Percentiles rank a stretch among this genome's conserved stretches.
phyloP scores from a whole-genome alignment of 1,140 invertebrate genomes.

The Chironomus tepperi region DNA sequence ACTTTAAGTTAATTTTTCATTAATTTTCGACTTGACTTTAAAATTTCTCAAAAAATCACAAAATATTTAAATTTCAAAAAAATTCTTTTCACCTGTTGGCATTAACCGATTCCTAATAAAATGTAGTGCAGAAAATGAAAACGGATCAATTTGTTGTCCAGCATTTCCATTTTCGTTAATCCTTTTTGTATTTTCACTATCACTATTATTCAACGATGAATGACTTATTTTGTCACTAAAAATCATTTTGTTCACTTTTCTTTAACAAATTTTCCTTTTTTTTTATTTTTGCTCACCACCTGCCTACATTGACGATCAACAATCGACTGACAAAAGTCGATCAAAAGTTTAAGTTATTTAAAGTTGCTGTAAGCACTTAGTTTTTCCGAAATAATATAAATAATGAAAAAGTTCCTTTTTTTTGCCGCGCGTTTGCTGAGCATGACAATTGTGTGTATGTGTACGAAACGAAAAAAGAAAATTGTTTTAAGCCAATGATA shows the following conservation, averaged over 20 bases:
- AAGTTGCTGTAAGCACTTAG: neutral
- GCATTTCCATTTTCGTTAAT: neutral
- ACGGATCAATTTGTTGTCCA: neutral
- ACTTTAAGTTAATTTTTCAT: too few species aligned
- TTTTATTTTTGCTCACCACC: neutral
- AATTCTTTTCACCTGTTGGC: neutral
- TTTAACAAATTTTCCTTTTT: too few species aligned
- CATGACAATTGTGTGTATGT: constrained; percentile 10
- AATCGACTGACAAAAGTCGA: constrained; percentile 16
- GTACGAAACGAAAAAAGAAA: neutral
- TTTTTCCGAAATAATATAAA: neutral
- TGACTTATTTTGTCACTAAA: constrained; percentile 10
- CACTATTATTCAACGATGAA: neutral
- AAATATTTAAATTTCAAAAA: too few species aligned
- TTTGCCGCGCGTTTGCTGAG: neutral
- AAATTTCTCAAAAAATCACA: neutral
- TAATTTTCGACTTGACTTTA: neutral
- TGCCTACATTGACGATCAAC: neutral
- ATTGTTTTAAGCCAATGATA: neutral
- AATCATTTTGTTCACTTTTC: neutral
- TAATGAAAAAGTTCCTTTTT: neutral
- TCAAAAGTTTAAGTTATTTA: constrained; percentile 22
- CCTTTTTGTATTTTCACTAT: neutral
- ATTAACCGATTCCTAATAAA: neutral
- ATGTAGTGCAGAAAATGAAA: constrained; percentile 7